These are phyloP conservation scores for Lepidochitona cinerea DNA, from an alignment of 2,888 invertebrate species.

Conservation along the genomic window DNA sequence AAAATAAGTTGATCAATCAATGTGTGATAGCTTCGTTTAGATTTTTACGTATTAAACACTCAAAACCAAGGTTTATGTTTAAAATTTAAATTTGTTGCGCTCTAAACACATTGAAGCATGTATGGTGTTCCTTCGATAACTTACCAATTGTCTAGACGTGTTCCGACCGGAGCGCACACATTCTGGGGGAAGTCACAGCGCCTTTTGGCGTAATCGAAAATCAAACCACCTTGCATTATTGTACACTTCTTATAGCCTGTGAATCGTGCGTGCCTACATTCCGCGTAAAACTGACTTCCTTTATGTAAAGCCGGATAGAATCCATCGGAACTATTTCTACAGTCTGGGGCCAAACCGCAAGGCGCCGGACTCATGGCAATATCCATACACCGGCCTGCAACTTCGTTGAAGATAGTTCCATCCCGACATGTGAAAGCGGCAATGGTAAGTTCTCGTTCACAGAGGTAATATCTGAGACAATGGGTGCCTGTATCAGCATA, in stretches of 20 bases:
- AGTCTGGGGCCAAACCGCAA: slow-evolving; percentile 17
- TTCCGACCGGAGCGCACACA: slow-evolving; percentile 15
- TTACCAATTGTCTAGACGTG: slow-evolving; percentile 8
- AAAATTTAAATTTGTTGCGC: background rate
- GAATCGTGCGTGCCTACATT: slow-evolving; percentile 16
- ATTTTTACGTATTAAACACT: no score
- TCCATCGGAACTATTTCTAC: slow-evolving; percentile 17
- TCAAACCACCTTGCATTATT: slow-evolving; percentile 13
- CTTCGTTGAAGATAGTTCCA: slow-evolving; percentile 18
- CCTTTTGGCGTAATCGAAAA: slow-evolving; percentile 14
- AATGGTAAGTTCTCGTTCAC: slow-evolving; percentile 24
- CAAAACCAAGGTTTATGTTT: no score
- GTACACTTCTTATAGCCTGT: slow-evolving; percentile 15
- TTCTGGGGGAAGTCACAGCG: slow-evolving; percentile 15
- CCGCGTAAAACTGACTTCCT: slow-evolving; percentile 18
- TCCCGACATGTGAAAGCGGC: slow-evolving; percentile 21
- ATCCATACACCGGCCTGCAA: slow-evolving; percentile 16
- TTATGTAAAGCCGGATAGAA: slow-evolving; percentile 21
- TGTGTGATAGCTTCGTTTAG: no score
- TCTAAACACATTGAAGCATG: background rate
- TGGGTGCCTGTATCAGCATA: slow-evolving; percentile 8
- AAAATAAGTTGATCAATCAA: no score
- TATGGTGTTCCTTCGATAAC: no score
- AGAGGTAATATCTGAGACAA: slow-evolving; percentile 18
- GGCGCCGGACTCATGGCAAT: slow-evolving; percentile 15